phyloP scores from a whole-genome alignment of 2,113 vertebrate genomes.

The Sterna hirundo region DNA sequence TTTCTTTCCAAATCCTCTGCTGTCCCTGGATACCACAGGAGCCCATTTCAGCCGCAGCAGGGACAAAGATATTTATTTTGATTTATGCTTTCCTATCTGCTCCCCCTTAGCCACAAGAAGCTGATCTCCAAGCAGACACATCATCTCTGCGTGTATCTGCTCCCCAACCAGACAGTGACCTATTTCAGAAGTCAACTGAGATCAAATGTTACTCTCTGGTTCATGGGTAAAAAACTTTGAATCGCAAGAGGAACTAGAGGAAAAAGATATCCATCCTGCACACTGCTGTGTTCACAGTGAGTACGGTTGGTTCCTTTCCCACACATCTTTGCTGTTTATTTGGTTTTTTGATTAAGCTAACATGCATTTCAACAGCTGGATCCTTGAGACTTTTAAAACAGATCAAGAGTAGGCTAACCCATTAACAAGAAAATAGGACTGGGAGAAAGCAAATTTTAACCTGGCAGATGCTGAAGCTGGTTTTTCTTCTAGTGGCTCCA shows the following conservation, averaged over 20 bases:
- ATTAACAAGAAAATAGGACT: background rate
- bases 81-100: constrained; percentile 55
- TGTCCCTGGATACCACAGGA: constrained; percentile 19
- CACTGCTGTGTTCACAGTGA: constrained; percentile 26
- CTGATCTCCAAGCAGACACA: background rate
- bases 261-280: constrained; percentile 28
- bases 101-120: background rate
- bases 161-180: constrained; percentile 32
- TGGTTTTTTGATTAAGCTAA: constrained; percentile 25
- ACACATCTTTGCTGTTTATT: constrained; percentile 48
- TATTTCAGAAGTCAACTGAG: constrained; percentile 57
- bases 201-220: constrained; percentile 50
- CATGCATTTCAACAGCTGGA: constrained; percentile 29
- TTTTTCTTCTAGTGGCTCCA: background rate
- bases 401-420: background rate
- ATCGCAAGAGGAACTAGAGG: constrained; percentile 10
- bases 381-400: constrained; percentile 41
- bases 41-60: background rate
- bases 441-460: background rate
- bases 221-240: constrained; percentile 26
- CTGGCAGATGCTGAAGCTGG: background rate
- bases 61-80: constrained; percentile 47
- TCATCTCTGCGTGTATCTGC: background rate
- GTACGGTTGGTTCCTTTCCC: constrained; percentile 47
- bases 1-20: constrained; percentile 30